Conservation (phyloP, 2,797 vertebrate species). For the Linurgus olivaceus region DNA sequence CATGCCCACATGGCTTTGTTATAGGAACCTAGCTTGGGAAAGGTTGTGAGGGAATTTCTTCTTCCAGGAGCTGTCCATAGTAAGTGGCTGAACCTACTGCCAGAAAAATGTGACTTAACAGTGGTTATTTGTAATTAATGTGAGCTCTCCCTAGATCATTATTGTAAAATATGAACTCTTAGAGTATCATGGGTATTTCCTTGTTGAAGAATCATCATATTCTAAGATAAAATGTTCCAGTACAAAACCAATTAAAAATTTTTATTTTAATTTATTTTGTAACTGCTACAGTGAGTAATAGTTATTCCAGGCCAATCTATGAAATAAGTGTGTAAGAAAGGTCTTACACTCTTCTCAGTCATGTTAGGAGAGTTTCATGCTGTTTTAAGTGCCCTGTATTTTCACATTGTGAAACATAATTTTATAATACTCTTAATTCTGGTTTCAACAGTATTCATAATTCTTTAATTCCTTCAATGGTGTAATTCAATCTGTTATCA, state of each 20-base stretch:
- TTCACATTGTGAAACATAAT: not conserved
- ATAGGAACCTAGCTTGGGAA: not conserved
- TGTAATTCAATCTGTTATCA: not conserved
- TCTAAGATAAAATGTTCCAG: not conserved
- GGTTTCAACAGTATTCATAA: not conserved
- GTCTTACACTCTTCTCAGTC: not conserved
- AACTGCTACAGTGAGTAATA: not conserved
- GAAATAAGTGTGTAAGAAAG: not conserved
- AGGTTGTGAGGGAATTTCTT: not conserved
- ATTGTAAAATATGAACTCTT: not conserved
- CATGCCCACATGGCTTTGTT: fast-evolving
- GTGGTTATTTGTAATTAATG: not conserved
- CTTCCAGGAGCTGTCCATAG: slow-evolving; percentile 22
- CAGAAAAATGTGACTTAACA: not conserved
- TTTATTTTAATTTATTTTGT: not conserved
- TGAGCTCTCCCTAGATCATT: not conserved
- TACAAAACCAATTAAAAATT: not conserved
- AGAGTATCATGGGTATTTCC: not conserved
- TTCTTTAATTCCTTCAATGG: not conserved
- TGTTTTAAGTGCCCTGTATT: not conserved
- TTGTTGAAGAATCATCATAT: not conserved
- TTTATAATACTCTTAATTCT: not conserved
- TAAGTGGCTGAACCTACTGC: not conserved
- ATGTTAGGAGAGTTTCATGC: not conserved
- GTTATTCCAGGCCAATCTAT: not conserved